Evolutionary conservation across 2,888 invertebrate species (phyloP).

Genomic region (Tetragonula carbonaria): DNA sequence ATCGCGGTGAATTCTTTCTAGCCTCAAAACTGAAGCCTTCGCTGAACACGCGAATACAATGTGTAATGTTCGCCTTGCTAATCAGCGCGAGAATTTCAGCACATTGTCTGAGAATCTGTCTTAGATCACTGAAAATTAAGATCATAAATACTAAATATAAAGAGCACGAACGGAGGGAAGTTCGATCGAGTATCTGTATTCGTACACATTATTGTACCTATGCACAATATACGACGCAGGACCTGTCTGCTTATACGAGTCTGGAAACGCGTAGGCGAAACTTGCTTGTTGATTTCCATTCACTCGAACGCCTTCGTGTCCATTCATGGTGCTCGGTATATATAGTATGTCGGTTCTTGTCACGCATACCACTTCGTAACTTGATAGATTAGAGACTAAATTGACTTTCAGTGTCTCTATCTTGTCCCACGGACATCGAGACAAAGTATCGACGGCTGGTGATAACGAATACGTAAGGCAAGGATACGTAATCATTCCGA

Average conservation of each 20-base stretch:
- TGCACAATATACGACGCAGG: slow-evolving; percentile 18
- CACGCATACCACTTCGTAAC: slow-evolving; percentile 56
- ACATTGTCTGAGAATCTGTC: neutral
- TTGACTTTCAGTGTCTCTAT: slow-evolving; percentile 40
- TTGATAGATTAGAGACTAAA: slow-evolving; percentile 53
- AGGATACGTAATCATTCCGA: neutral
- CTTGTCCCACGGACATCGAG: slow-evolving; percentile 29
- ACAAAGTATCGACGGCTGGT: slow-evolving; percentile 30
- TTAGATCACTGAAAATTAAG: neutral
- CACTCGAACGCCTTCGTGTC: slow-evolving; percentile 77
- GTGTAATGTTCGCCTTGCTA: slow-evolving; percentile 21
- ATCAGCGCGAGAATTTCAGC: slow-evolving; percentile 19
- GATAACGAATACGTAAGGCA: neutral
- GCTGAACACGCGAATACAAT: neutral
- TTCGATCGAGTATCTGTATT: slow-evolving; percentile 28
- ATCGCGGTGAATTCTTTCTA: slow-evolving; percentile 59
- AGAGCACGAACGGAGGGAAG: neutral
- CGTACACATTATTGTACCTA: neutral
- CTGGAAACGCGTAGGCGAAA: slow-evolving; percentile 68
- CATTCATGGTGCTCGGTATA: slow-evolving; percentile 79
- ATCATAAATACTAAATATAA: neutral
- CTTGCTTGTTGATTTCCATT: slow-evolving; percentile 73
- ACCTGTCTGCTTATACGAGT: slow-evolving; percentile 58
- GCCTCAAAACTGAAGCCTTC: slow-evolving; percentile 38
- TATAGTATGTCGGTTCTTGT: slow-evolving; percentile 62